Conservation (phyloP, 2,113 vertebrate genomes). For the Psephotus haematonotus region DNA sequence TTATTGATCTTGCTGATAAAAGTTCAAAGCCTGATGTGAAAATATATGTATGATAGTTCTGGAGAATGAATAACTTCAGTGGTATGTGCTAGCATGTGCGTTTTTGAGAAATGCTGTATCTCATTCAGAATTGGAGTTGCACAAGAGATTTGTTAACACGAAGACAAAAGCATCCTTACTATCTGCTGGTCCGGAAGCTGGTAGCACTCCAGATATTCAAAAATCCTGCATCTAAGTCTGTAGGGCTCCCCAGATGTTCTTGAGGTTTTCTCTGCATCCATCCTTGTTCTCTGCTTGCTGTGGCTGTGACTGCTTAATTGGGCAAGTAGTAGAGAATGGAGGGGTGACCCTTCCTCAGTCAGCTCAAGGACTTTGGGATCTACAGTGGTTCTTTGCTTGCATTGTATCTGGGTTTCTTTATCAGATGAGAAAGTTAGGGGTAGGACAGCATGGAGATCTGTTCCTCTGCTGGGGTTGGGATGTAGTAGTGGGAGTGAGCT, state of each 20-base stretch:
- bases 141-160: neutral
- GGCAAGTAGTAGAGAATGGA: rapidly evolving
- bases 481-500: no score
- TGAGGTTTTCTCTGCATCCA: neutral
- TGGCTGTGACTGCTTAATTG: no score
- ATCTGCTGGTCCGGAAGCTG: neutral
- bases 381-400: neutral
- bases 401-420: neutral
- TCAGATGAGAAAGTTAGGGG: neutral
- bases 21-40: neutral
- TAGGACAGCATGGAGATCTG: neutral
- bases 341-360: neutral
- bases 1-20: constrained; percentile 8
- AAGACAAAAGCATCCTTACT: neutral
- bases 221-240: neutral
- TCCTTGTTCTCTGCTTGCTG: neutral
- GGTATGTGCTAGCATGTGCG: neutral
- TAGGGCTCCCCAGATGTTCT: neutral
- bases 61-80: neutral
- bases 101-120: neutral
- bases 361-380: neutral
- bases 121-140: neutral
- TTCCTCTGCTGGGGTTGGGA: neutral
- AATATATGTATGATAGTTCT: neutral
- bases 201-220: neutral